A percentile compares a stretch with the other conserved stretches of the same genome.
Evolutionary conservation across 1,140 invertebrate species (phyloP).

Genomic region (Musca domestica): DNA sequence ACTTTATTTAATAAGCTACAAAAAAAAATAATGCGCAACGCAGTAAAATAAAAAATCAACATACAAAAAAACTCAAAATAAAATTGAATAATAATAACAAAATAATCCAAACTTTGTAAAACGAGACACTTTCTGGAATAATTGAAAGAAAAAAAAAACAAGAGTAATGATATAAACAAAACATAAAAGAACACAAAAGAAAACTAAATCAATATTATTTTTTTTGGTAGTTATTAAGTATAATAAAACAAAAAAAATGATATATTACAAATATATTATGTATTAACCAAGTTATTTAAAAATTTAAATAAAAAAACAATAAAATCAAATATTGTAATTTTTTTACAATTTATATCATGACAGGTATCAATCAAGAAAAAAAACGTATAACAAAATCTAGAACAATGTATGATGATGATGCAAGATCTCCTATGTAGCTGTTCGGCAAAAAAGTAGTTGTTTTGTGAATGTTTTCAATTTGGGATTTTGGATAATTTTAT

Average conservation of each 20-base stretch:
- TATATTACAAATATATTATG: conserved; percentile 20
- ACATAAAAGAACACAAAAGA: not conserved
- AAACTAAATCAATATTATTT: conserved; percentile 19
- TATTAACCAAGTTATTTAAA: conserved; percentile 22
- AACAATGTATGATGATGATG: too few species aligned
- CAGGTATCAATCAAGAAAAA: not conserved
- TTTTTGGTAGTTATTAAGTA: conserved; percentile 12
- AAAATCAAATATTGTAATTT: conserved; percentile 5
- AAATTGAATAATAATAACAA: conserved; percentile 5
- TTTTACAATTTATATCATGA: not conserved
- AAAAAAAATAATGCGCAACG: conserved; percentile 2
- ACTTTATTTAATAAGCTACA: conserved; percentile 14
- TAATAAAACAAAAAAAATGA: conserved; percentile 7
- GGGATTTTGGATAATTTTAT: too few species aligned
- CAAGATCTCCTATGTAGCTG: too few species aligned
- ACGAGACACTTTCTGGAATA: too few species aligned
- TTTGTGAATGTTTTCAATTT: too few species aligned
- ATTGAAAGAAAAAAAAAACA: too few species aligned
- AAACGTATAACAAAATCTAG: not conserved
- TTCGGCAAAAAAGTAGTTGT: too few species aligned
- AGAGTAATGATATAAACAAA: too few species aligned
- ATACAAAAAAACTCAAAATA: conserved; percentile 1
- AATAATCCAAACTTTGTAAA: conserved; percentile 4
- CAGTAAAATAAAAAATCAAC: not conserved
- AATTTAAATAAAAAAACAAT: conserved; percentile 20